Conservation (phyloP, 2,888 invertebrate species). For the Archips xylosteana region DNA sequence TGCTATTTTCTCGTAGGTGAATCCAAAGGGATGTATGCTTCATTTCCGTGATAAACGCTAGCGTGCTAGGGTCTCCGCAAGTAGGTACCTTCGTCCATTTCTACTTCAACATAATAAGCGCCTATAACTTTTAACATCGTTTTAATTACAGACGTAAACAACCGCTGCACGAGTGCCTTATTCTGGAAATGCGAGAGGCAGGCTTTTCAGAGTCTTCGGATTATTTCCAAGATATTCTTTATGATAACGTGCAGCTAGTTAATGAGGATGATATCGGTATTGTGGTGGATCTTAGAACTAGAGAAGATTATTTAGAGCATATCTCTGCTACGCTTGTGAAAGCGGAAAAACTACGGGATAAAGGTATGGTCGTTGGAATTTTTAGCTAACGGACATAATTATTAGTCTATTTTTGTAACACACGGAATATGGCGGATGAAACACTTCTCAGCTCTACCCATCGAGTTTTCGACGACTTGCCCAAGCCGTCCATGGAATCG, state of each 20-base stretch:
- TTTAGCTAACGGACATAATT: too few species aligned
- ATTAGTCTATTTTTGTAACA: too few species aligned
- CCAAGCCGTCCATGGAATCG: too few species aligned
- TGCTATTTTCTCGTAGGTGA: not conserved
- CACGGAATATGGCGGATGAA: too few species aligned
- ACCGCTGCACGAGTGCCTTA: conserved; percentile 82
- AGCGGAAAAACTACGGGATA: conserved; percentile 71
- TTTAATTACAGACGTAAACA: conserved; percentile 72
- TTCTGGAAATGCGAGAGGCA: conserved; percentile 82
- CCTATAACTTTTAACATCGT: not conserved
- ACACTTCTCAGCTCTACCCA: too few species aligned
- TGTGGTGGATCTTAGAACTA: conserved; percentile 71
- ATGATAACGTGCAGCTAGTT: conserved; percentile 81
- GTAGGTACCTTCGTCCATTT: not conserved
- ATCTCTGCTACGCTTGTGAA: conserved; percentile 63
- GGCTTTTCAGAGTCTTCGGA: conserved; percentile 78
- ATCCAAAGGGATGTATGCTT: not conserved
- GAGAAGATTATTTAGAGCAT: conserved; percentile 66
- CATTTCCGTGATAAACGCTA: not conserved
- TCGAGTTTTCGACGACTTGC: too few species aligned
- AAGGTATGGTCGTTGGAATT: conserved; percentile 54
- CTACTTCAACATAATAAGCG: conserved; percentile 1
- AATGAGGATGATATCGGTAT: conserved; percentile 82
- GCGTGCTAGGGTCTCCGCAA: not conserved
- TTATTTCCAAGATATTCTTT: conserved; percentile 83